Evolutionary conservation across 2,797 vertebrate genomes (phyloP).

Genomic region (Sebastes aleutianus): DNA sequence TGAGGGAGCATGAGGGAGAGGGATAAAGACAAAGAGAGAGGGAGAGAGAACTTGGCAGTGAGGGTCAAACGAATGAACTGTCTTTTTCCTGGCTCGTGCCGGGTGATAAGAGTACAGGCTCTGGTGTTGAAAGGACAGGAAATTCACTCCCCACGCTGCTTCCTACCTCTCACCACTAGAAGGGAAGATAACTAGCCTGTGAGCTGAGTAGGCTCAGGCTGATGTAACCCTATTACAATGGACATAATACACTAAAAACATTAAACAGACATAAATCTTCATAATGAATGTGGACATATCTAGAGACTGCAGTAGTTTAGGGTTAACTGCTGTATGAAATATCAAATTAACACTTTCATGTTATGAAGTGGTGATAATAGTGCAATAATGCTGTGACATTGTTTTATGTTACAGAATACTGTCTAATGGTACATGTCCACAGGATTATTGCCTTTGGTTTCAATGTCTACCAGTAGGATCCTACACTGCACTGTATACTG

Average conservation of each 20-base stretch:
- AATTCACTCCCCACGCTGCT: conserved; percentile 60
- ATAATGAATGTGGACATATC: not conserved
- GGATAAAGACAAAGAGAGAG: conserved; percentile 1
- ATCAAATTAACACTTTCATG: not conserved
- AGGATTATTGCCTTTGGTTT: not conserved
- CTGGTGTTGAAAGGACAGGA: conserved; percentile 71
- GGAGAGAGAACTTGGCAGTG: conserved; percentile 50
- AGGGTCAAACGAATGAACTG: conserved; percentile 48
- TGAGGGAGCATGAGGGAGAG: conserved; percentile 3
- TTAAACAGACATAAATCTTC: not conserved
- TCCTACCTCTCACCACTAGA: conserved; percentile 44
- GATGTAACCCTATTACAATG: not conserved
- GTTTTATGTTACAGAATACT: not conserved
- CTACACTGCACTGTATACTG: not conserved
- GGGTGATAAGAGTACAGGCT: conserved; percentile 45
- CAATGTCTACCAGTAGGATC: not conserved
- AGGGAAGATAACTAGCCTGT: conserved; percentile 25
- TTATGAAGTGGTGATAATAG: not conserved
- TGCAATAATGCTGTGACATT: not conserved
- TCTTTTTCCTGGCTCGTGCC: conserved; percentile 62
- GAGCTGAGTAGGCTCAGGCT: not conserved
- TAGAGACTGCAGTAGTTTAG: not conserved
- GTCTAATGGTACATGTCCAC: not conserved
- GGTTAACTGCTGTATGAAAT: not conserved
- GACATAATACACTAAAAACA: not conserved